Base-by-base conservation (phyloP, 2,888 invertebrate genomes). In the Ashinkailepas kermadecensis region DNA sequence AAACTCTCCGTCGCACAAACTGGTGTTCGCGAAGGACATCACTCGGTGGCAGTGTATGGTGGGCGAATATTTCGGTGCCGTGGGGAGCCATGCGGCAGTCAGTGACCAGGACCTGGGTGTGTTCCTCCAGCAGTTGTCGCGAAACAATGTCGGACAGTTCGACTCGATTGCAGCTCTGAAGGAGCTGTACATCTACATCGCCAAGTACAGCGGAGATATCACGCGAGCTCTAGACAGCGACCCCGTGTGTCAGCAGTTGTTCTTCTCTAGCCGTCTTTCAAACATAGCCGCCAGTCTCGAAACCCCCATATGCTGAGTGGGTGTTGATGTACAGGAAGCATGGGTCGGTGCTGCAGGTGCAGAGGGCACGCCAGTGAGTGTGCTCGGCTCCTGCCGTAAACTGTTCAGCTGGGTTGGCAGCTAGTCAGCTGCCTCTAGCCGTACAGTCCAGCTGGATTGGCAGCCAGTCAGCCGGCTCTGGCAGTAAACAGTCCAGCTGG, bases 121-220 rank as follows among this genome's bases (percentile, higher is more conserved):
- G 85, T 94, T 95, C 82, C 96, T 97, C 96, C 95, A 96, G 87
- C 94, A 95, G 87, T 89, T 96, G 84, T 96, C 96, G 82, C 92
- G 94, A 82, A 93, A 93, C 86, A 95, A 97, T 89, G 91, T 93
- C 84, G 94, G 95, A 86, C 95, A 96, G 88, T 97, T 98, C 87
- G 97, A 98, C 88, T 95, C 95, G 85, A 92, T 96, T 85, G 95
- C 96, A 86, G 97, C 98, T 86, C 91, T 98, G 85, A 96, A 97
- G 89, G 98, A 98, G 89, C 92, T 98, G 86, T 97, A 97, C 88
- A 95, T 96, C 88, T 98, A 98, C 89, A 95, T 97, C 87, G 94
- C 94, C 88, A 97, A 97, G 90, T 98, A 98, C 90, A 93, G 94
- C 89, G 95, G 95, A 89, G 95, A 94, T 92, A 96, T 97, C 15